Evolutionary conservation across 2,888 invertebrate genomes (phyloP).

Genomic region (Polymixis flavicincta): DNA sequence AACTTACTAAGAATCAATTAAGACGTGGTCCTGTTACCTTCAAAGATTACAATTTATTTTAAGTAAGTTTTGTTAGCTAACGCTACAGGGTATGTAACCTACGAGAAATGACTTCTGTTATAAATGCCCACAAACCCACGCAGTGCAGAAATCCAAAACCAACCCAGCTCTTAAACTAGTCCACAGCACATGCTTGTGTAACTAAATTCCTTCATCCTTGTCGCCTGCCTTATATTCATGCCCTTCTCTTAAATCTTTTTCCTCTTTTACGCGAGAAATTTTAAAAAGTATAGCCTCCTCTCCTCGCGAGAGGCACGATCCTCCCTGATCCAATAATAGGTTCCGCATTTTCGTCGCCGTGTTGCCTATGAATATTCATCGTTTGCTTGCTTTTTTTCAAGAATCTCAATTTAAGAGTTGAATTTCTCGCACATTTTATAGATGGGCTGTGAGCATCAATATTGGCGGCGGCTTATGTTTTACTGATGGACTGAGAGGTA

Average conservation of each 20-base stretch:
- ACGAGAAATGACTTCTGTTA: background rate
- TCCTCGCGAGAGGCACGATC: slow-evolving; percentile 61
- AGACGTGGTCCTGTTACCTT: background rate
- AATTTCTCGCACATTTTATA: slow-evolving; percentile 65
- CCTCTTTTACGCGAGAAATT: slow-evolving; percentile 64
- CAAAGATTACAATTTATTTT: background rate
- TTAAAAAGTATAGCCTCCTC: slow-evolving; percentile 64
- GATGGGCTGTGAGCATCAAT: slow-evolving; percentile 59
- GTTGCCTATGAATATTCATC: slow-evolving; percentile 72
- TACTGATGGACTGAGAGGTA: slow-evolving; percentile 52
- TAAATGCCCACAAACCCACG: background rate
- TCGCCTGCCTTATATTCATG: slow-evolving; percentile 47
- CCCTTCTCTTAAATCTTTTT: slow-evolving; percentile 61
- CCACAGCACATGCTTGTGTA: slow-evolving; percentile 36
- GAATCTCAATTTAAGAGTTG: slow-evolving; percentile 65
- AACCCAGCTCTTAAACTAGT: background rate
- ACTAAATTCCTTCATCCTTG: slow-evolving; percentile 46
- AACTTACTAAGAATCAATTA: background rate
- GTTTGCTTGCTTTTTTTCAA: slow-evolving; percentile 61
- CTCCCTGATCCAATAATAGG: slow-evolving; percentile 72
- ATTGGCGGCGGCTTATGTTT: slow-evolving; percentile 60
- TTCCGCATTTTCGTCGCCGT: slow-evolving; percentile 63
- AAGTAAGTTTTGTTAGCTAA: background rate
- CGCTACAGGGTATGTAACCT: no score
- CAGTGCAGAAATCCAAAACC: background rate